Conservation (phyloP, 2,888 invertebrate species). For the Meghimatium bilineatum region DNA sequence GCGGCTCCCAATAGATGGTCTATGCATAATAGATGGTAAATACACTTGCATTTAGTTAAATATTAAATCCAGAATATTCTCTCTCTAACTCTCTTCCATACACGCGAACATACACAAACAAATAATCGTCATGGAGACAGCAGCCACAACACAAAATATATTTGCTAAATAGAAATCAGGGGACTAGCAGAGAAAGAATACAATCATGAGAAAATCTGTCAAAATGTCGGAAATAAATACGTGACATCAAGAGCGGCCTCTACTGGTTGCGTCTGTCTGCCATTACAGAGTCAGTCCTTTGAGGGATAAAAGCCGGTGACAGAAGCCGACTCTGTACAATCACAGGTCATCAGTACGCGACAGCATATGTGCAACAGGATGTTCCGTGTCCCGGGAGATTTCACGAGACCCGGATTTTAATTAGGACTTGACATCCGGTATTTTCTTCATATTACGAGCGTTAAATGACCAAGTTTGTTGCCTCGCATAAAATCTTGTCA, state of each 20-base stretch:
- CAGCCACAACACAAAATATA: too few relatives aligned
- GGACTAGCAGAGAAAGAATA: too few relatives aligned
- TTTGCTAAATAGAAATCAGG: too few relatives aligned
- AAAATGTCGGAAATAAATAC: background rate
- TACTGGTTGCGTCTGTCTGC: background rate
- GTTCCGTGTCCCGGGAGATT: background rate
- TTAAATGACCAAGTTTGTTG: background rate
- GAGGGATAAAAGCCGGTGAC: background rate
- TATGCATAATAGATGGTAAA: too few relatives aligned
- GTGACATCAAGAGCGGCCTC: background rate
- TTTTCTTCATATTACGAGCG: background rate
- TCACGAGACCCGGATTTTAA: constrained; percentile 13
- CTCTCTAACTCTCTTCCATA: too few relatives aligned
- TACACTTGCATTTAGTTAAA: too few relatives aligned
- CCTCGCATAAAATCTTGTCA: background rate
- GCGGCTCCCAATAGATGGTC: too few relatives aligned
- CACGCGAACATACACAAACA: too few relatives aligned
- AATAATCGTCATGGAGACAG: too few relatives aligned
- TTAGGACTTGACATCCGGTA: constrained; percentile 2
- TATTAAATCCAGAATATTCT: too few relatives aligned
- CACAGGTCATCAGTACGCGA: background rate
- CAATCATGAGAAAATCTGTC: background rate
- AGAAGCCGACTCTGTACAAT: background rate
- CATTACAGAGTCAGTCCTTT: background rate
- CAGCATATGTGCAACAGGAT: constrained; percentile 20